phyloP scores from a whole-genome alignment of 2,797 vertebrate species.

The Hyperoplus immaculatus region DNA sequence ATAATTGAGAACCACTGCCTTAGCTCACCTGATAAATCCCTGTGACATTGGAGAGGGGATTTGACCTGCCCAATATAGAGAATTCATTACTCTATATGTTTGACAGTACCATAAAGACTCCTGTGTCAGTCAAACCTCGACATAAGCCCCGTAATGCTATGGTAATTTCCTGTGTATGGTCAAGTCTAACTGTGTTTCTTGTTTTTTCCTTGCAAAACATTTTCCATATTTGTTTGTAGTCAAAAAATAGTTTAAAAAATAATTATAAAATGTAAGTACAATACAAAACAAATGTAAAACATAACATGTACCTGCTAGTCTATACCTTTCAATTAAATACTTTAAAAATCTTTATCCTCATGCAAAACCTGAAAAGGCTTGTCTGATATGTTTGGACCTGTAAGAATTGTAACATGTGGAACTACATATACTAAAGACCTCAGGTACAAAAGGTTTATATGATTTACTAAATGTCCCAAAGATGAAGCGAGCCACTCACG shows the following conservation, averaged over 20 bases:
- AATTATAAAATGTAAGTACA: too few relatives aligned
- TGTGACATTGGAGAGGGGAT: constrained; percentile 30
- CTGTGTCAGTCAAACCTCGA: constrained; percentile 18
- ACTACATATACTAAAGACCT: too few relatives aligned
- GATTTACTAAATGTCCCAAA: background rate
- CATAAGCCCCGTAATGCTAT: background rate
- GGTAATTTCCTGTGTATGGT: background rate
- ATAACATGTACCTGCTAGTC: background rate
- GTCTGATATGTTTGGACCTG: too few relatives aligned
- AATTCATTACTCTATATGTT: constrained; percentile 32
- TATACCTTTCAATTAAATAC: background rate
- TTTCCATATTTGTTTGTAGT: background rate
- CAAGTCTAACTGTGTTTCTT: background rate
- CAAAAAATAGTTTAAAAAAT: background rate
- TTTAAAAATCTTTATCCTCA: too few relatives aligned
- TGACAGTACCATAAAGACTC: constrained; percentile 23
- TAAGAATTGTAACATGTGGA: too few relatives aligned
- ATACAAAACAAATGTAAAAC: background rate
- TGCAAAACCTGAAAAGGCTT: too few relatives aligned
- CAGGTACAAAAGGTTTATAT: too few relatives aligned
- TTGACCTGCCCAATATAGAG: constrained; percentile 29
- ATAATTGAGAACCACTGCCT: constrained; percentile 9
- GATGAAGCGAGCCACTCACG: constrained; percentile 6
- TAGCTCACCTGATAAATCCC: constrained; percentile 42
- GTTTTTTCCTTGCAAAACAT: background rate